Evolutionary conservation across 2,113 vertebrate genomes (phyloP).

Genomic region (Notarius quadriscutis): DNA sequence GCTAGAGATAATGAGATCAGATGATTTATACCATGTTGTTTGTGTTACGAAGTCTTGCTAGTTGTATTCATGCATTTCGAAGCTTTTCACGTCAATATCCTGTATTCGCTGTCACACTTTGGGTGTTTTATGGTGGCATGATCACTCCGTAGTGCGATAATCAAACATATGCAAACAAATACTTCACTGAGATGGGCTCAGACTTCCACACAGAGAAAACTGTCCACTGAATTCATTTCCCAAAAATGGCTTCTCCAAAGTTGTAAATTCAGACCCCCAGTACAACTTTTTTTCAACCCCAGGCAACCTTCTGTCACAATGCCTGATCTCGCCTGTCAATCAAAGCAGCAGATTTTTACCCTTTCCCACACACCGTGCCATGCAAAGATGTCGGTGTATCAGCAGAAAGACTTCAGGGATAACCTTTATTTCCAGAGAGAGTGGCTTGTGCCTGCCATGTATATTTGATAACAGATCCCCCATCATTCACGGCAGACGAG

Average conservation of each 20-base stretch:
- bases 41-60: not conserved
- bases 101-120: not conserved
- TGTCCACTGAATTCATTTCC: not conserved
- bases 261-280: conserved; percentile 36
- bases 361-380: not conserved
- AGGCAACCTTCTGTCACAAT: conserved; percentile 22
- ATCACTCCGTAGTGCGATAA: not conserved
- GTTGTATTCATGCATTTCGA: not conserved
- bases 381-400: conserved; percentile 5
- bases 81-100: not conserved
- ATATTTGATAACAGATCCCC: conserved; percentile 26
- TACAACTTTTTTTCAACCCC: conserved; percentile 21
- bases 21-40: not conserved
- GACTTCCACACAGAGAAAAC: not conserved
- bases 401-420: conserved; percentile 1
- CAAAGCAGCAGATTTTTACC: conserved; percentile 24
- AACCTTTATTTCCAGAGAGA: conserved; percentile 10
- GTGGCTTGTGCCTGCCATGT: not conserved
- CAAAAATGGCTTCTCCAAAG: conserved; percentile 18
- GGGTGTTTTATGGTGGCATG: not conserved
- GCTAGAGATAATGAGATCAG: too few relatives aligned
- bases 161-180: not conserved
- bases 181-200: too few relatives aligned
- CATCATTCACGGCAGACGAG: conserved; percentile 41
- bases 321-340: conserved; percentile 41